These are phyloP conservation scores for Drosophila nr. perissopoda DNA, from an alignment of 2,888 invertebrate genomes.

Conservation along the genomic window DNA sequence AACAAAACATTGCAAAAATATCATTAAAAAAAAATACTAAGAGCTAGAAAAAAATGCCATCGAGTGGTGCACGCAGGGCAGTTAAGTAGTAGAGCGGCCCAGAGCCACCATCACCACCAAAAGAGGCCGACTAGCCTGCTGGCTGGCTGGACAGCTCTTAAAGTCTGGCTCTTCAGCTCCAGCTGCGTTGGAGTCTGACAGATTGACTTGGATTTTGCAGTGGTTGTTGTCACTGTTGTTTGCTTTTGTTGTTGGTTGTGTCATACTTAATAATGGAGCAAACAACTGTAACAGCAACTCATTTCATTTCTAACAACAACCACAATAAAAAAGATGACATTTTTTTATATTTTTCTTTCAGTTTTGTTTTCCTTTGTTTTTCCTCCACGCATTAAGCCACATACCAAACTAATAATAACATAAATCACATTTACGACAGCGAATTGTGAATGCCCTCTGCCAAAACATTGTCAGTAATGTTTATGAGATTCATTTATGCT, in stretches of 20 bases:
- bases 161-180: conserved; percentile 15
- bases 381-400: conserved; percentile 9
- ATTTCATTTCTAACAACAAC: conserved; percentile 36
- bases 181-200: conserved; percentile 51
- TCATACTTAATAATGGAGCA: conserved; percentile 63
- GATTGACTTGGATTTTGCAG: conserved; percentile 43
- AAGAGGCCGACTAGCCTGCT: conserved; percentile 9
- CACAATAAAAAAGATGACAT: conserved; percentile 57
- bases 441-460: conserved; percentile 15
- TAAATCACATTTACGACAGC: conserved; percentile 11
- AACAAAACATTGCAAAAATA: conserved; percentile 71
- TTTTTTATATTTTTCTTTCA: conserved; percentile 26
- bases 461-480: neutral
- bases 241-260: conserved; percentile 41
- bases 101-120: conserved; percentile 9
- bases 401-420: conserved; percentile 4
- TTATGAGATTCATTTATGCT: neutral
- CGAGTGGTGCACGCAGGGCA: conserved; percentile 15
- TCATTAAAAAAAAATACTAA: conserved; percentile 35
- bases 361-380: conserved; percentile 29
- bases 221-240: conserved; percentile 6
- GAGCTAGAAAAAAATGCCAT: conserved; percentile 33
- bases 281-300: conserved; percentile 58
- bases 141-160: conserved; percentile 41
- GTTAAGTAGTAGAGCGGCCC: neutral